phyloP scores from a whole-genome alignment of 2,888 invertebrate genomes.

The Diaperis boleti region DNA sequence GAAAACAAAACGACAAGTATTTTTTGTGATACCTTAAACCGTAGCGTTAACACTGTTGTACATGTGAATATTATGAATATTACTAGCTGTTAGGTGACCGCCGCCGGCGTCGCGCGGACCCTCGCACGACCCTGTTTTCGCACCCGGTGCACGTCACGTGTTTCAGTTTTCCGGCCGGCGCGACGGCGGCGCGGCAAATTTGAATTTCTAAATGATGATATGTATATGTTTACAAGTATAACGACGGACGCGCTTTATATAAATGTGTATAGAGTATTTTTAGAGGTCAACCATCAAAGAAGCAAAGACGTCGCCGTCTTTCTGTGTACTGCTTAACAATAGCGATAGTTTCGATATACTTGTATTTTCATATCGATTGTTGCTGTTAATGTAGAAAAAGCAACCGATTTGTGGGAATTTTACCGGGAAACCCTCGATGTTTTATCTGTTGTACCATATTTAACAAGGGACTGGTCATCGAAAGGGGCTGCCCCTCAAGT shows the following conservation, averaged over 20 bases:
- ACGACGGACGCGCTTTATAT: slow-evolving; percentile 52
- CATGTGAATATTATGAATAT: slow-evolving; percentile 59
- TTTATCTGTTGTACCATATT: slow-evolving; percentile 43
- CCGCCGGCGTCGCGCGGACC: neutral
- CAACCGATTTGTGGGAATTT: slow-evolving; percentile 24
- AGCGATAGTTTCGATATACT: slow-evolving; percentile 51
- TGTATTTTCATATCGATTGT: slow-evolving; percentile 52
- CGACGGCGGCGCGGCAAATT: slow-evolving; percentile 8
- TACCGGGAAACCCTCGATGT: slow-evolving; percentile 33
- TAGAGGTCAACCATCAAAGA: slow-evolving; percentile 29
- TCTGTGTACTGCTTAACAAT: slow-evolving; percentile 30
- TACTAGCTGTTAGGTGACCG: slow-evolving; percentile 38
- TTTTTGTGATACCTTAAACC: slow-evolving; percentile 64
- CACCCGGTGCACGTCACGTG: neutral
- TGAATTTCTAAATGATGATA: slow-evolving; percentile 16
- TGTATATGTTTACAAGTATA: slow-evolving; percentile 48
- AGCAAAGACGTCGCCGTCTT: slow-evolving; percentile 30
- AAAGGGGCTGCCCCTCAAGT: slow-evolving; percentile 4
- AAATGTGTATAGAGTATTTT: slow-evolving; percentile 50
- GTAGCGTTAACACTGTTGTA: slow-evolving; percentile 48
- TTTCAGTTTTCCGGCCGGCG: neutral
- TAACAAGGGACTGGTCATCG: slow-evolving; percentile 20
- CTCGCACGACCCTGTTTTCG: neutral
- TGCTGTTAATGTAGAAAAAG: slow-evolving; percentile 22
- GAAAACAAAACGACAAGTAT: slow-evolving; percentile 58